A percentile compares a stretch with the other conserved stretches of the same genome.
phyloP scores from a whole-genome alignment of 2,113 vertebrate genomes.

The Sus scrofa region T2T-Sscrofa CM000824.6:222466001-222466500 shows the following conservation, averaged over 20 bases:
- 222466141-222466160: background rate
- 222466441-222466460: too few relatives aligned
- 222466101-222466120: background rate
- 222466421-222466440: too few relatives aligned
- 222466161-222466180: background rate
- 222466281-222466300: background rate
- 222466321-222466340: too few relatives aligned
- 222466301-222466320: background rate
- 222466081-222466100: background rate
- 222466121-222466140: background rate
- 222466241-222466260: background rate
- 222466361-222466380: too few relatives aligned
- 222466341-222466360: too few relatives aligned
- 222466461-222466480: too few relatives aligned
- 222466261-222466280: background rate
- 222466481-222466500: too few relatives aligned
- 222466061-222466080: background rate
- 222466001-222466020: background rate
- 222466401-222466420: too few relatives aligned
- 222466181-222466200: background rate
- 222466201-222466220: background rate
- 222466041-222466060: background rate
- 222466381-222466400: too few relatives aligned
- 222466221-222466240: background rate
- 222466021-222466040: background rate